A percentile compares a stretch with the other conserved stretches of the same genome.
Evolutionary conservation across 53 echinoderm and acorn worm species (phyloP).

Genomic region (Hippasteria phrygiana): DNA sequence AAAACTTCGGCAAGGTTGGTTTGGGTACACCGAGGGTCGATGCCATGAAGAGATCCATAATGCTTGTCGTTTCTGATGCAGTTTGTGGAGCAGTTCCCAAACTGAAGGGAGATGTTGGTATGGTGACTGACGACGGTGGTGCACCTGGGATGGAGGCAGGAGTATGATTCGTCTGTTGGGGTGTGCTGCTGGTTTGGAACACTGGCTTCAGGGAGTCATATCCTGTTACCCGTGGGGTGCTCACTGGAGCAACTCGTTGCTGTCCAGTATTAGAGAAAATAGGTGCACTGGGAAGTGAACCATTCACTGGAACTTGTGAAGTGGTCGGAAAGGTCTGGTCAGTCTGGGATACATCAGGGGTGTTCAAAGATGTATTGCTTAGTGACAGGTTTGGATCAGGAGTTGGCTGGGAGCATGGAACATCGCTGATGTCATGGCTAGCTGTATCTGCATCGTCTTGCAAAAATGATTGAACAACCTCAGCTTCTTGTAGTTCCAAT

Average conservation of each 20-base stretch:
- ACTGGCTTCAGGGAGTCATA: no score
- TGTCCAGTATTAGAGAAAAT: background rate
- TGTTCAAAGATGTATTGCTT: background rate
- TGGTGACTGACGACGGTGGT: no score
- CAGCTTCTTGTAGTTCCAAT: background rate
- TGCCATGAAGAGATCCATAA: constrained; percentile 24
- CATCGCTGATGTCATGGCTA: background rate
- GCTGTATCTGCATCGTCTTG: background rate
- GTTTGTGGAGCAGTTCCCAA: no score
- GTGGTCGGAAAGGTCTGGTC: background rate
- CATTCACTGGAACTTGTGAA: background rate
- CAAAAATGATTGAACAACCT: background rate
- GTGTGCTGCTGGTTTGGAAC: no score
- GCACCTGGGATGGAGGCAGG: no score
- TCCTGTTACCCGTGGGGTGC: no score
- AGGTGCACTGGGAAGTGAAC: background rate
- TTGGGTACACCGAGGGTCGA: constrained; percentile 24
- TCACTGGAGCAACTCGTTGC: background rate
- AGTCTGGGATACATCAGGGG: background rate
- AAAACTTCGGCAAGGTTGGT: constrained; percentile 4
- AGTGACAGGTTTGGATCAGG: background rate
- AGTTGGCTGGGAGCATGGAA: constrained; percentile 1
- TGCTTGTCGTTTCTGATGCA: no score
- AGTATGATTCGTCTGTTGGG: no score
- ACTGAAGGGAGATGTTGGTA: no score